Base-by-base conservation (phyloP, 64 coral and sea anemone genomes). In the Montipora sp. region DNA sequence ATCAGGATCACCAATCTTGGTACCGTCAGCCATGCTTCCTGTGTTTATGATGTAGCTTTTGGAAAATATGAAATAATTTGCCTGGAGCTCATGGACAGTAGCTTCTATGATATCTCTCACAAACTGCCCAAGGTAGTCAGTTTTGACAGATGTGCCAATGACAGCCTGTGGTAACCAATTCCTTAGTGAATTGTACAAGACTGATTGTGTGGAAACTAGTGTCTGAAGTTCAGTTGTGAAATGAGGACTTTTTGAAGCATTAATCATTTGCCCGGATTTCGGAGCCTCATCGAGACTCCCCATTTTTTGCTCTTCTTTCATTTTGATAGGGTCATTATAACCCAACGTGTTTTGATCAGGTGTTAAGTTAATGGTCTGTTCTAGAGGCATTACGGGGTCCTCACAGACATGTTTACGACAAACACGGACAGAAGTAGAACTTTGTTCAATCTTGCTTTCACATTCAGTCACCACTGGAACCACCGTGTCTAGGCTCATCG, bases 21-120 rank as follows among this genome's bases (percentile, higher is more conserved):
- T 90, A 65, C 88, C 86, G 57, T 90, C 88, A 50, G 88, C 88
- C 88, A 90, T 90, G 67, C 88, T 90, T 79, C 88, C 88, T 8
- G 88, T 90, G 65, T 90, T 58, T 78, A 90, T 79, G 59, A 90
- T 79, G 75, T 90, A 90, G 18, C 88, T 50, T 5, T 79, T 90
- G 88, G 57, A 68, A n/a, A 90, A 90, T 63, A 90, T 79, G 2
- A 6, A 15, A 59, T 47, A 60, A 59, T 47, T 50, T 90, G 14
- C 49, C 69, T 90, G 59, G 75, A 90, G 88, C 49, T 78, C 75
- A 47, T 3, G 14, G 45, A 90, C 44, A n/a, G 88, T 90, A 8
- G 36, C 63, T 43, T 79, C 24, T 75, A 90, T 90, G 45, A 90
- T 67, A 4, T 58, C 60, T 63, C 51, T 78, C 49, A 78, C 88